phyloP scores from a whole-genome alignment of 2,888 invertebrate species.

The Cataglyphis albicans region DNA sequence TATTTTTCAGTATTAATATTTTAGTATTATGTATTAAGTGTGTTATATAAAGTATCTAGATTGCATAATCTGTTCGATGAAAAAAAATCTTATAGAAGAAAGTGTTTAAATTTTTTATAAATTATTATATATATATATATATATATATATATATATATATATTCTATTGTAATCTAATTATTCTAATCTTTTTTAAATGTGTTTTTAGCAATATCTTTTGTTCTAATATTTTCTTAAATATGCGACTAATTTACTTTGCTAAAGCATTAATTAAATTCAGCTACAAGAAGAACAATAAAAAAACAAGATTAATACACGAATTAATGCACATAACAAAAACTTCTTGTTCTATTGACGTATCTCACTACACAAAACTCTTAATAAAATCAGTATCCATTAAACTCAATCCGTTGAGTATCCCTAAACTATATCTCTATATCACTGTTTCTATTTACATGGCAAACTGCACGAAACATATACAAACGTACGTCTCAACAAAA shows the following conservation, averaged over 20 bases:
- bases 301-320: background rate
- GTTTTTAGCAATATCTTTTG: background rate
- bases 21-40: background rate
- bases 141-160: too few species aligned
- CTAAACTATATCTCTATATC: constrained; percentile 42
- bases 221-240: background rate
- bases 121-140: background rate
- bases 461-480: constrained; percentile 22
- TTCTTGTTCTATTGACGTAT: constrained; percentile 13
- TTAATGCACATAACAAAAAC: constrained; percentile 24
- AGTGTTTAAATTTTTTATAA: constrained; percentile 25
- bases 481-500: constrained; percentile 19
- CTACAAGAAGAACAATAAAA: background rate
- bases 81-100: constrained; percentile 6
- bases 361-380: constrained; percentile 30
- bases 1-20: background rate
- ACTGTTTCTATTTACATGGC: constrained; percentile 24
- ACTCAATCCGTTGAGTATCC: constrained; percentile 28
- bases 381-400: constrained; percentile 45
- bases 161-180: background rate
- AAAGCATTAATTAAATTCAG: background rate
- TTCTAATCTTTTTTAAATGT: background rate
- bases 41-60: background rate
- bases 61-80: background rate
- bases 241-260: background rate